These are phyloP conservation scores for Lepidocyrtinus sp. DNA, from an alignment of 2,888 invertebrate genomes.

Conservation along the genomic window DNA sequence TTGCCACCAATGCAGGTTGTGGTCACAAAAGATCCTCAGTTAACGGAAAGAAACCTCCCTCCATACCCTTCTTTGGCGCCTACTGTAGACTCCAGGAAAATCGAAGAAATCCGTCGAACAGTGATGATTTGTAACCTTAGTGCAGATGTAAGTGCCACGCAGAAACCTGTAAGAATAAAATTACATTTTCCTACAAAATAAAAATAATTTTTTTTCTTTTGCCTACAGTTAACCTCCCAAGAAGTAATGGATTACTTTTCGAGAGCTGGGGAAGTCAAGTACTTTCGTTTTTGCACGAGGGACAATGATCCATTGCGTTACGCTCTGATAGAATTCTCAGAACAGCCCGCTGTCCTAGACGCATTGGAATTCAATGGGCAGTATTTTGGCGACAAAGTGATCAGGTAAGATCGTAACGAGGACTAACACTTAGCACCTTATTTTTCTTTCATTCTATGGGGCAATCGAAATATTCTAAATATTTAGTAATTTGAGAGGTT, in stretches of 20 bases:
- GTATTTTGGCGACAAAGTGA: constrained; percentile 73
- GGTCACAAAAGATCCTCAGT: constrained; percentile 90
- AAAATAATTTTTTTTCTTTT: constrained; percentile 39
- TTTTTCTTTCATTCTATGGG: constrained; percentile 5
- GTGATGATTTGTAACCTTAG: constrained; percentile 87
- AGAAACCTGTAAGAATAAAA: not conserved
- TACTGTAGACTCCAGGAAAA: constrained; percentile 87
- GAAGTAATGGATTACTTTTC: constrained; percentile 92
- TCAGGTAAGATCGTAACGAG: constrained; percentile 72
- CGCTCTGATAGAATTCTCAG: constrained; percentile 93
- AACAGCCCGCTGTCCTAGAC: constrained; percentile 89
- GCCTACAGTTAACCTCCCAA: constrained; percentile 76
- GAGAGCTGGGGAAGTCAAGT: constrained; percentile 94
- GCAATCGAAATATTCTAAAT: constrained; percentile 29
- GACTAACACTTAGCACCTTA: not conserved
- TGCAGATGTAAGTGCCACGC: constrained; percentile 60
- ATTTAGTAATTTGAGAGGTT: constrained; percentile 16
- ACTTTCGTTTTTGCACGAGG: constrained; percentile 90
- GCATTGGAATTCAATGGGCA: constrained; percentile 88
- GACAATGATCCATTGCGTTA: constrained; percentile 84
- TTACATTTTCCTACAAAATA: no score
- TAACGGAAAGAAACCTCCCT: constrained; percentile 86
- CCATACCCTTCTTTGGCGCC: constrained; percentile 93
- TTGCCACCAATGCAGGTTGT: constrained; percentile 88
- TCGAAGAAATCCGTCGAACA: constrained; percentile 97